Base-by-base conservation (phyloP, 2,888 invertebrate species). In the Cheilosia vernalis region DNA sequence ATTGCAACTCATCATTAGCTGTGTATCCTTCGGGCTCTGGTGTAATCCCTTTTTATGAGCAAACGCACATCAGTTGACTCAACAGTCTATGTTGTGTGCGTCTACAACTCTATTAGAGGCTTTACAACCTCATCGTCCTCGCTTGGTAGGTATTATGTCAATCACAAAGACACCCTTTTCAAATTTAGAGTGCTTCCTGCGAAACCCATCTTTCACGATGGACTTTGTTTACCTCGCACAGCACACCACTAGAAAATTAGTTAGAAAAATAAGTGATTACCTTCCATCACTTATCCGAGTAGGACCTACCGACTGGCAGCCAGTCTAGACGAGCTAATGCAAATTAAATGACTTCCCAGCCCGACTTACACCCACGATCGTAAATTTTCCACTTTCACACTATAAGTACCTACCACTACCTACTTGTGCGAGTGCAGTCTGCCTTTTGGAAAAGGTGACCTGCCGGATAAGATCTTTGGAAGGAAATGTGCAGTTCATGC, bases 301-400 rank as follows among this genome's bases (percentile, higher is more conserved):
- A 6, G 21, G 63, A 27, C 47, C 15, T 44, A 42, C 40, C 10
- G 27, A 17, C 33, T 51, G 49, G 21, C 44, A 67, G 10, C 47
- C 27, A 42, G 84, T 79, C 84, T 84, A 84, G 84, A 84, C 84
- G 63, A 7, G 40, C 64, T 79, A 84, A 84, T 79, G 84, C 84
- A 79, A 79, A 84, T 84, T 74, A 73, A 74, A 84, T 78, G 74
- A 74, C 73, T 79, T 69, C 33, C 73, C 78, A 66, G 55, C 78
- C 64, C 37, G 10, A 40, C 42, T 10, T 27, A n/a, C 24, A 66
- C 64, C 47, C 63, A 63, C 27, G 70, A 72, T 77, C 70, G 58
- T 77, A 83, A 83, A 80, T 67, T 67, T 60, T 42, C 60, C 53
- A 69, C 15, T 64, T 53, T 60, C 40, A 53, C 47, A 67, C 58